These are phyloP conservation scores for Macrosoma leucophasiata DNA, from an alignment of 2,888 invertebrate genomes.

Conservation along the genomic window DNA sequence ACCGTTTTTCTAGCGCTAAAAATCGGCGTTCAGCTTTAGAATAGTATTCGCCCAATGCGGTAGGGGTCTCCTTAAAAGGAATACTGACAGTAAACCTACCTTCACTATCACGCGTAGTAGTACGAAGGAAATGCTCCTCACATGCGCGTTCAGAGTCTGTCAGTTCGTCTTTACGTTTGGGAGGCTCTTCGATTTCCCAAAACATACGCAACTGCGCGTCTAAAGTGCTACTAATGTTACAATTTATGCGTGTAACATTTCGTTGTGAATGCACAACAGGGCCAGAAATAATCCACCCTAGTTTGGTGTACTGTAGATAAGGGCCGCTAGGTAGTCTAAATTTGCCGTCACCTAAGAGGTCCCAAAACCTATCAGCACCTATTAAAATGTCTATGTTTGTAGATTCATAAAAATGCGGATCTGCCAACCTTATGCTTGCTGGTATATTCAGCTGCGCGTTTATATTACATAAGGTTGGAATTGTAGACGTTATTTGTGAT, in stretches of 20 bases:
- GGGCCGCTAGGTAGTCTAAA: conserved; percentile 12
- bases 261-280: conserved; percentile 1
- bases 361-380: conserved; percentile 14
- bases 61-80: conserved; percentile 14
- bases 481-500: conserved; percentile 1
- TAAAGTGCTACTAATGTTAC: conserved; percentile 5
- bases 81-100: conserved; percentile 20
- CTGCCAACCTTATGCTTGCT: conserved; percentile 3
- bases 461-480: conserved; percentile 6
- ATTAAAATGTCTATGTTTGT: conserved; percentile 11
- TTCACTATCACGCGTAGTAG: conserved; percentile 12
- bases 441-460: conserved; percentile 2
- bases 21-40: conserved; percentile 16
- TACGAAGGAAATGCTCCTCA: conserved; percentile 6
- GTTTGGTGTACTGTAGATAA: conserved; percentile 11
- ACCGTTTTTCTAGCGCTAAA: conserved; percentile 17
- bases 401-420: conserved; percentile 5
- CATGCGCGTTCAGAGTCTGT: conserved; percentile 4
- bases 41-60: conserved; percentile 19
- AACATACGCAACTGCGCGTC: conserved; percentile 5
- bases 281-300: conserved; percentile 12
- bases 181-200: conserved; percentile 5
- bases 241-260: conserved; percentile 2
- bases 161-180: conserved; percentile 11
- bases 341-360: conserved; percentile 7